phyloP scores from a whole-genome alignment of 2,888 invertebrate species.

The Formica aserva region DNA sequence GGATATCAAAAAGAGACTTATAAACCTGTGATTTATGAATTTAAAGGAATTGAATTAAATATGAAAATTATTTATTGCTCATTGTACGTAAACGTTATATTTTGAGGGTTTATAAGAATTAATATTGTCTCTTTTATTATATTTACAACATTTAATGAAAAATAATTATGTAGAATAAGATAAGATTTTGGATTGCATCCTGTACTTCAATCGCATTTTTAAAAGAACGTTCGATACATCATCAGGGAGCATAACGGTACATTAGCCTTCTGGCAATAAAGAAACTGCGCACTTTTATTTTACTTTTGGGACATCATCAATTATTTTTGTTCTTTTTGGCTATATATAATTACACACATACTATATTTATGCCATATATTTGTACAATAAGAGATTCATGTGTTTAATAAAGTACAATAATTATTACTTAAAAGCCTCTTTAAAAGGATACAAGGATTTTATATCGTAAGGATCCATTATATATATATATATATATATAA shows the following conservation, averaged over 20 bases:
- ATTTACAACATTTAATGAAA: not conserved
- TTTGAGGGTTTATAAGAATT: not conserved
- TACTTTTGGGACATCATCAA: not conserved
- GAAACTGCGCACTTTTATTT: not conserved
- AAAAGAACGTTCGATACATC: constrained; percentile 3
- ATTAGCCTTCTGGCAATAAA: constrained; percentile 5
- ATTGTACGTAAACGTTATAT: not conserved
- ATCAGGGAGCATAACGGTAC: not conserved
- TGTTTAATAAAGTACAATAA: not conserved
- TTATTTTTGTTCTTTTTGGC: not conserved
- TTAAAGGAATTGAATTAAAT: not conserved
- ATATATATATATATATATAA: too few species aligned
- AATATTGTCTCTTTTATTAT: not conserved
- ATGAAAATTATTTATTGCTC: not conserved
- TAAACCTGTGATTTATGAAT: not conserved
- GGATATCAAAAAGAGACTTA: not conserved
- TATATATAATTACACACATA: not conserved
- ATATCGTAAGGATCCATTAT: not conserved
- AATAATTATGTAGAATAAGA: not conserved
- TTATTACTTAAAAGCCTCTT: not conserved
- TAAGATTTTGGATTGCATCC: not conserved
- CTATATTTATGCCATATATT: not conserved
- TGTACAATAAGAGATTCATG: not conserved
- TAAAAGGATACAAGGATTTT: not conserved
- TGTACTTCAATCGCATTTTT: not conserved